Evolutionary conservation across 2,888 invertebrate species (phyloP).

Genomic region (Calameuta filiformis): DNA sequence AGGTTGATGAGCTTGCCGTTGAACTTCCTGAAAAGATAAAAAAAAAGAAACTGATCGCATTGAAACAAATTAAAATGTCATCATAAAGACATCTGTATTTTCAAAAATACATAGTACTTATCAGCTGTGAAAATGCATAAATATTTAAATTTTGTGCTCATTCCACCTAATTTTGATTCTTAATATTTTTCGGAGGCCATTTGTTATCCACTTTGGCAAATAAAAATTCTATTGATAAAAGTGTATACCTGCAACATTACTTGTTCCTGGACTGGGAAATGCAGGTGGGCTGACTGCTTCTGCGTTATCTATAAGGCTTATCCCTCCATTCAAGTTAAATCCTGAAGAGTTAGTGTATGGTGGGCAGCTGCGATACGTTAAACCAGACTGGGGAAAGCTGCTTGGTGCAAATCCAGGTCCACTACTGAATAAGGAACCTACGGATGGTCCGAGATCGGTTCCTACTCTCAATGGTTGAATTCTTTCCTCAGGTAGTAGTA

Average conservation of each 20-base stretch:
- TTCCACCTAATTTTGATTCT: background rate
- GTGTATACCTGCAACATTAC: slow-evolving; percentile 54
- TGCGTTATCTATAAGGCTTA: slow-evolving; percentile 53
- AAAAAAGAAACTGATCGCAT: background rate
- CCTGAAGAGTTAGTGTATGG: slow-evolving; percentile 42
- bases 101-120: background rate
- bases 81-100: background rate
- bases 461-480: slow-evolving; percentile 46
- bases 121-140: background rate
- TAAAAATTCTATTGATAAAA: background rate
- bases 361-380: slow-evolving; percentile 46
- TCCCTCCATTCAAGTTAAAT: slow-evolving; percentile 49
- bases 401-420: slow-evolving; percentile 49
- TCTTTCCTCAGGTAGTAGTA: slow-evolving; percentile 79
- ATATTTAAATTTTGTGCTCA: background rate
- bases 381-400: slow-evolving; percentile 58
- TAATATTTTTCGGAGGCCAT: background rate
- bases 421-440: slow-evolving; percentile 42
- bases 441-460: slow-evolving; percentile 25
- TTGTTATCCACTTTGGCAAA: background rate
- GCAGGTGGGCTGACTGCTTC: slow-evolving; percentile 60
- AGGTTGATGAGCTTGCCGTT: slow-evolving; percentile 61
- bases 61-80: slow-evolving; percentile 11
- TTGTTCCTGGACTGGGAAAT: slow-evolving; percentile 61
- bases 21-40: slow-evolving; percentile 49